Conservation (phyloP, 2,113 vertebrate genomes). For the Gasterosteus nipponicus region DNA sequence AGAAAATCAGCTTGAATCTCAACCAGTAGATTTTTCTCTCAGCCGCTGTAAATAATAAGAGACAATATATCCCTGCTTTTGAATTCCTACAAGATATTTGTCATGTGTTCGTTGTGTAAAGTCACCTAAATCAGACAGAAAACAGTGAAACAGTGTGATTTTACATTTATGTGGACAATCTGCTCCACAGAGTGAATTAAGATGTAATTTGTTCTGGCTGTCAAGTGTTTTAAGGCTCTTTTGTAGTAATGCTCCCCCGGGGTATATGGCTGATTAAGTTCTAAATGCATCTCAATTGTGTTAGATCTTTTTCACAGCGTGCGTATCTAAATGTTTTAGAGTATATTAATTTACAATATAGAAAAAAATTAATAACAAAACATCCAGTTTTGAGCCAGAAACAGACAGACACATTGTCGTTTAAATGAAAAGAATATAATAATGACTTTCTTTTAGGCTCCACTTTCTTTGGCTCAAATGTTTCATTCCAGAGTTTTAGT, state of each 20-base stretch:
- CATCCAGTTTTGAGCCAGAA: not conserved
- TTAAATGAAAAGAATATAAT: not conserved
- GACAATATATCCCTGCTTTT: not conserved
- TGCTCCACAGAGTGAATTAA: conserved; percentile 15
- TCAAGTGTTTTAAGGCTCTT: conserved; percentile 35
- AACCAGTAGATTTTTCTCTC: not conserved
- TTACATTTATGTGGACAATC: not conserved
- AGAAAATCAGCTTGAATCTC: not conserved
- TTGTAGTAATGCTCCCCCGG: conserved; percentile 33
- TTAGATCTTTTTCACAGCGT: conserved; percentile 16
- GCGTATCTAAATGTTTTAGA: not conserved
- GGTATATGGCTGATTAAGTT: conserved; percentile 31
- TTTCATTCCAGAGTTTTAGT: not conserved
- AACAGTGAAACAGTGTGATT: not conserved
- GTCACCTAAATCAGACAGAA: conserved; percentile 1
- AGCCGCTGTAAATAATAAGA: not conserved
- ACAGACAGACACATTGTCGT: no score
- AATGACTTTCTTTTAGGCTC: not conserved
- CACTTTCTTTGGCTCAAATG: not conserved
- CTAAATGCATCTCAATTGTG: conserved; percentile 37
- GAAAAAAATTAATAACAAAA: not conserved
- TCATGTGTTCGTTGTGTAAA: not conserved
- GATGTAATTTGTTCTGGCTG: conserved; percentile 26
- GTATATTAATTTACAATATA: not conserved
- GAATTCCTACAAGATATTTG: not conserved